phyloP scores from a whole-genome alignment of 2,888 invertebrate genomes.

The Xestobium rufovillosum region DNA sequence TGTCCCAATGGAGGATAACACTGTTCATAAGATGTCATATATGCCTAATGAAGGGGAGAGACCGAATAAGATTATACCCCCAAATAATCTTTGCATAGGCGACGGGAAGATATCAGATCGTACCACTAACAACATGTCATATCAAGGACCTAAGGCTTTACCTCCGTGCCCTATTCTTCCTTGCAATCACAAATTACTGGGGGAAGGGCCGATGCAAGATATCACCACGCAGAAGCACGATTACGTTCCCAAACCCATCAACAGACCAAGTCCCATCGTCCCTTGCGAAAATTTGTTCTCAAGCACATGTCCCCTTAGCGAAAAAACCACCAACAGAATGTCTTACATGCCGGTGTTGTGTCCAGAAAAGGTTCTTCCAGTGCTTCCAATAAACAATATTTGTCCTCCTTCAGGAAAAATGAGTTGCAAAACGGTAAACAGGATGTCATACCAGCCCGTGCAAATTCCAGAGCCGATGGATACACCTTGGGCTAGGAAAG shows the following conservation, averaged over 20 bases:
- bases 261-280: slow-evolving; percentile 42
- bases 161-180: slow-evolving; percentile 53
- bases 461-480: slow-evolving; percentile 38
- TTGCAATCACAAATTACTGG: slow-evolving; percentile 54
- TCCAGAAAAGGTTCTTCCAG: slow-evolving; percentile 33
- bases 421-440: slow-evolving; percentile 37
- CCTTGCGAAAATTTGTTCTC: slow-evolving; percentile 36
- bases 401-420: slow-evolving; percentile 34
- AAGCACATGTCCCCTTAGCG: slow-evolving; percentile 41
- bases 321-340: slow-evolving; percentile 51
- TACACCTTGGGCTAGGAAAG: slow-evolving; percentile 42
- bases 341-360: slow-evolving; percentile 45
- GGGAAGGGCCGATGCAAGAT: slow-evolving; percentile 62
- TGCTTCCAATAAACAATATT: slow-evolving; percentile 33
- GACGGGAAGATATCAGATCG: slow-evolving; percentile 43
- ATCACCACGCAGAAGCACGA: slow-evolving; percentile 68
- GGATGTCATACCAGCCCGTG: slow-evolving; percentile 46
- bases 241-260: slow-evolving; percentile 57
- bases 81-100: slow-evolving; percentile 40
- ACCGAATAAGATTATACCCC: slow-evolving; percentile 36
- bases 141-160: slow-evolving; percentile 48
- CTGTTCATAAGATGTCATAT: slow-evolving; percentile 60
- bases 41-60: slow-evolving; percentile 44
- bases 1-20: slow-evolving; percentile 52
- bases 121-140: slow-evolving; percentile 52